Conservation (phyloP, 2,888 invertebrate genomes). For the Mesochorus sp. region DNA sequence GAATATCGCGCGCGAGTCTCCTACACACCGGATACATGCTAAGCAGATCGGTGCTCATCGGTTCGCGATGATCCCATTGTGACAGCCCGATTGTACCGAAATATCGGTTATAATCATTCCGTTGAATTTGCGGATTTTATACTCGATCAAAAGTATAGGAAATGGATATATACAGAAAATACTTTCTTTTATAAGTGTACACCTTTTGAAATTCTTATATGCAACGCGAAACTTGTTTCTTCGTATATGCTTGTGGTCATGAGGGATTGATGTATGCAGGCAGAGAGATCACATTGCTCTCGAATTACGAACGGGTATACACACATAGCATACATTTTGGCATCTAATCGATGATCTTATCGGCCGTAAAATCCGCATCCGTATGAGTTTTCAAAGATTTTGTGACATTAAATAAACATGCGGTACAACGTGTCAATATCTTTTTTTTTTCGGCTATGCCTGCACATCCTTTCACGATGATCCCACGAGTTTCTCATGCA, state of each 20-base stretch:
- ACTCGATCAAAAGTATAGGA: conserved; percentile 7
- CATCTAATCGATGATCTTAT: conserved; percentile 21
- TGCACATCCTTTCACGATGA: conserved; percentile 47
- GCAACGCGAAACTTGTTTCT: not conserved
- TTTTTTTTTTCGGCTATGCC: conserved; percentile 29
- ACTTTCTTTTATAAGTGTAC: conserved; percentile 12
- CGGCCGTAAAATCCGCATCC: conserved; percentile 6
- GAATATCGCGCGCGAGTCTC: conserved; percentile 50
- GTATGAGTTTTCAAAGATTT: conserved; percentile 66
- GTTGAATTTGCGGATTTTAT: conserved; percentile 27
- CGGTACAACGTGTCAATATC: conserved; percentile 54
- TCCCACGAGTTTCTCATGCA: conserved; percentile 47
- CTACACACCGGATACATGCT: conserved; percentile 60
- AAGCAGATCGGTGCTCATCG: conserved; percentile 75
- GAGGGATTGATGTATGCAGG: no score
- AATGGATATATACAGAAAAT: conserved; percentile 37
- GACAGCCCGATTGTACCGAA: conserved; percentile 43
- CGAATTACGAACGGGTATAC: not conserved
- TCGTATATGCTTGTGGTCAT: no score
- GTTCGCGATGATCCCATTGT: conserved; percentile 74
- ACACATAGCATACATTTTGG: conserved; percentile 33
- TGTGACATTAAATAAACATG: conserved; percentile 63
- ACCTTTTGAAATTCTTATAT: not conserved
- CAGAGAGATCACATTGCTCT: no score
- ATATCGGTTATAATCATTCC: conserved; percentile 42